Percentiles rank a stretch among this genome's conserved stretches.
Evolutionary conservation across 1,140 invertebrate species (phyloP).

Genomic region (Caerostris extrusa): DNA sequence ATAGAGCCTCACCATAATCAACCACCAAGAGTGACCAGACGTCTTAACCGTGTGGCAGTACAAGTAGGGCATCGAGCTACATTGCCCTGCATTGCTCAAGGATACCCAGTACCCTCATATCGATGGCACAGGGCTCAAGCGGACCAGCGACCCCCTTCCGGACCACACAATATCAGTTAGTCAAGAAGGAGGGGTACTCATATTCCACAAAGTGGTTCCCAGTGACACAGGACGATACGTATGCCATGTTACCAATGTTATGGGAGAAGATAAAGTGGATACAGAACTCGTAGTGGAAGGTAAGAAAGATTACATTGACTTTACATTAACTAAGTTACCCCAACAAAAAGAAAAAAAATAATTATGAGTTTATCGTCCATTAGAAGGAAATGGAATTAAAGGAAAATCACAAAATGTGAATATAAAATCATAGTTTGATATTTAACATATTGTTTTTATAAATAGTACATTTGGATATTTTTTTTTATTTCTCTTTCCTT

Average conservation of each 20-base stretch:
- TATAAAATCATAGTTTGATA: no score
- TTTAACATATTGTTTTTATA: no score
- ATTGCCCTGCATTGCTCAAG: conserved; percentile 90
- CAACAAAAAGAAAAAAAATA: no score
- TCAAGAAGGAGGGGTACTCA: conserved; percentile 77
- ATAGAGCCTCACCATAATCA: conserved; percentile 79
- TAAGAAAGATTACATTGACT: conserved; percentile 13
- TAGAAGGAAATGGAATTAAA: no score
- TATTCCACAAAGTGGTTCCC: conserved; percentile 77
- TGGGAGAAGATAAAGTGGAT: conserved; percentile 78
- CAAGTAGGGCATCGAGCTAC: conserved; percentile 76
- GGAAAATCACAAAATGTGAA: no score
- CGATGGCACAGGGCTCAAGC: conserved; percentile 82
- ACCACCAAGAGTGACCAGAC: conserved; percentile 69
- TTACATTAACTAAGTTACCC: no score
- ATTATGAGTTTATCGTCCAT: no score
- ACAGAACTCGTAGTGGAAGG: conserved; percentile 79
- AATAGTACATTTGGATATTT: no score
- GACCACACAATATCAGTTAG: conserved; percentile 65
- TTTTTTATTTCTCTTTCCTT: no score
- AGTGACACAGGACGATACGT: conserved; percentile 78
- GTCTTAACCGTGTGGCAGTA: conserved; percentile 32
- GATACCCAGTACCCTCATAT: conserved; percentile 87
- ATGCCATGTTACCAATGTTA: conserved; percentile 79
- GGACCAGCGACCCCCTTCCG: conserved; percentile 58